These are phyloP conservation scores for Loripinus fragilis DNA, from an alignment of 2,888 invertebrate species.

Conservation along the genomic window DNA sequence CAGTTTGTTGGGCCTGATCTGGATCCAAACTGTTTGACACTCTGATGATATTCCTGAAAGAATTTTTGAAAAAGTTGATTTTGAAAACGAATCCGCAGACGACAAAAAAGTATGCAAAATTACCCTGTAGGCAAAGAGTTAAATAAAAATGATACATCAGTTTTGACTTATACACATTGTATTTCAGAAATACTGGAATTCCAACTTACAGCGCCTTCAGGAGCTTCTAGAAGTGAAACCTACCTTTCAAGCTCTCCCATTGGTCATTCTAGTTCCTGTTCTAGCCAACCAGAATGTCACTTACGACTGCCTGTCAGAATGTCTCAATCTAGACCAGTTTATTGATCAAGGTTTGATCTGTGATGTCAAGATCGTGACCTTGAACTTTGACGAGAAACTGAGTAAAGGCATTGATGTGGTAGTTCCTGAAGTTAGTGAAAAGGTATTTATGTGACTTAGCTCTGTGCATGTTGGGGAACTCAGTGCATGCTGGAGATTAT, in stretches of 20 bases:
- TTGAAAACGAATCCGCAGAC: too few relatives aligned
- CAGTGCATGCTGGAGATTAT: too few relatives aligned
- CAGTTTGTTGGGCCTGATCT: too few relatives aligned
- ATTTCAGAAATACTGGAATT: conserved; percentile 65
- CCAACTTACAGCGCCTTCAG: conserved; percentile 63
- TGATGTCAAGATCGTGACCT: conserved; percentile 55
- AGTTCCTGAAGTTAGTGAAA: conserved; percentile 50
- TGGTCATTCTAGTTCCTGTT: conserved; percentile 72
- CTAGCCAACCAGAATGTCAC: conserved; percentile 47
- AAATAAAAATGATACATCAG: too few relatives aligned
- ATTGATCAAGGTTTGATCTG: conserved; percentile 61
- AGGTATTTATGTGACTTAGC: too few relatives aligned
- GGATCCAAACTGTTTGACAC: too few relatives aligned
- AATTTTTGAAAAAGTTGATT: too few relatives aligned
- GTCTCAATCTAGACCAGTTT: conserved; percentile 50
- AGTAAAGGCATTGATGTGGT: conserved; percentile 49
- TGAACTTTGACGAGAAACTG: conserved; percentile 41
- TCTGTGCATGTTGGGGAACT: too few relatives aligned
- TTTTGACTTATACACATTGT: not conserved
- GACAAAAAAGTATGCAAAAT: too few relatives aligned
- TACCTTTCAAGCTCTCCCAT: conserved; percentile 66
- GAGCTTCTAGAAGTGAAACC: conserved; percentile 68
- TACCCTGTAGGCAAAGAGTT: too few relatives aligned
- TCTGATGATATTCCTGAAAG: too few relatives aligned
- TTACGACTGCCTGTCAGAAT: conserved; percentile 27